phyloP scores from a whole-genome alignment of 2,888 invertebrate species.

The Laspeyria flexula region DNA sequence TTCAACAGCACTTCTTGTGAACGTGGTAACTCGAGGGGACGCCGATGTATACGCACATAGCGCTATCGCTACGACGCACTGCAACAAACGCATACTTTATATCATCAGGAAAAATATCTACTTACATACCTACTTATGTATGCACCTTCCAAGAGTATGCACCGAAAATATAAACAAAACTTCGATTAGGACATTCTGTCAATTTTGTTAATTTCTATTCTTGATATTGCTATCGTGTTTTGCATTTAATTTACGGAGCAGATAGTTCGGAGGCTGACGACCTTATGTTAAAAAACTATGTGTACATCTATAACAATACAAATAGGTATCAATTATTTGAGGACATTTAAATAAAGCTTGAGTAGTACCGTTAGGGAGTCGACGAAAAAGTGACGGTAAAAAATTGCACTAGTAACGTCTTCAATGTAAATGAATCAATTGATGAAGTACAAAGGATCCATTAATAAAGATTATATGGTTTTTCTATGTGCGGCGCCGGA shows the following conservation, averaged over 20 bases:
- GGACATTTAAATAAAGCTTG: constrained; percentile 60
- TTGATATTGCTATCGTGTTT: constrained; percentile 54
- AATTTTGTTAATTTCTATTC: constrained; percentile 41
- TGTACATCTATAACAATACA: constrained; percentile 64
- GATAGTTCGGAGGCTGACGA: constrained; percentile 68
- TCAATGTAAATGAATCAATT: constrained; percentile 41
- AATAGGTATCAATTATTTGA: constrained; percentile 68
- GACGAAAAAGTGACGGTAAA: constrained; percentile 54
- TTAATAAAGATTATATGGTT: constrained; percentile 53
- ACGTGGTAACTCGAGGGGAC: constrained; percentile 64
- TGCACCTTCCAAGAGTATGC: no score
- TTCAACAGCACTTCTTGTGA: constrained; percentile 72
- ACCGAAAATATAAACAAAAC: no score
- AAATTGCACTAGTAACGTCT: constrained; percentile 46
- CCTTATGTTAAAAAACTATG: constrained; percentile 64
- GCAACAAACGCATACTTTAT: no score
- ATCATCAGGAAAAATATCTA: no score
- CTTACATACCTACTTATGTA: no score
- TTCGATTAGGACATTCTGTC: constrained; percentile 1
- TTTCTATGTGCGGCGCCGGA: constrained; percentile 51
- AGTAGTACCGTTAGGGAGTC: constrained; percentile 55
- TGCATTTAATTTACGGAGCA: constrained; percentile 67
- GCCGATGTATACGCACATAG: constrained; percentile 61
- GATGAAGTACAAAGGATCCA: constrained; percentile 48
- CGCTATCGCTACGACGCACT: constrained; percentile 63